Conservation (phyloP, 2,797 vertebrate species). For the Steatocranus sp. region DNA sequence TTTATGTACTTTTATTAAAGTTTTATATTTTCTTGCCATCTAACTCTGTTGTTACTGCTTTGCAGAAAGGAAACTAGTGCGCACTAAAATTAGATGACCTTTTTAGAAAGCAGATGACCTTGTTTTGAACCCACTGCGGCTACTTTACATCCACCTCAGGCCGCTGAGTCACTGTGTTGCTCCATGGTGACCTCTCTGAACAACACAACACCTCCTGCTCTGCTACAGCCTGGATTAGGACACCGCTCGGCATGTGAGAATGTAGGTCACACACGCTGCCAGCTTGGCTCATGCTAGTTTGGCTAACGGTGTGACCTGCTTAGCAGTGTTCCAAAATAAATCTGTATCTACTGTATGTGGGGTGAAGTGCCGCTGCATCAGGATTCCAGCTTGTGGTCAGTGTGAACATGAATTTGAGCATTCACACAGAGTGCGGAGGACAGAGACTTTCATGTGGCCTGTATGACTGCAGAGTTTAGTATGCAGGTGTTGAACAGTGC, state of each 20-base stretch:
- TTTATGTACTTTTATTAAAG: neutral
- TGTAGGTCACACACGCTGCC: slow-evolving; percentile 51
- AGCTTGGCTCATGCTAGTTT: slow-evolving; percentile 14
- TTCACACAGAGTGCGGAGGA: neutral
- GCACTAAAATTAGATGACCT: slow-evolving; percentile 13
- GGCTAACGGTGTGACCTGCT: slow-evolving; percentile 22
- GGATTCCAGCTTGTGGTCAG: neutral
- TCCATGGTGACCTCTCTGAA: slow-evolving; percentile 15
- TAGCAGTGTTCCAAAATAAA: slow-evolving; percentile 16
- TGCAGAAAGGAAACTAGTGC: neutral
- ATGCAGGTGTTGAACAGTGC: neutral
- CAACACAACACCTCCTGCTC: slow-evolving; percentile 11
- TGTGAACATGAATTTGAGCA: neutral
- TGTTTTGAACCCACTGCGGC: neutral
- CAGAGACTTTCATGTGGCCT: neutral
- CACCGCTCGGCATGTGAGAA: slow-evolving; percentile 16
- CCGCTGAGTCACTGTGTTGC: slow-evolving; percentile 13
- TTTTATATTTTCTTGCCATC: neutral
- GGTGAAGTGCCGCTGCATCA: neutral
- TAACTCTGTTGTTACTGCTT: neutral
- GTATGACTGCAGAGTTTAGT: neutral
- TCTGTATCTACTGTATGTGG: neutral
- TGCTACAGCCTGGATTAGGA: neutral
- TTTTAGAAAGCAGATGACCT: neutral
- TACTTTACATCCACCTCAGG: neutral